These are phyloP conservation scores for Larimichthys polyactis DNA, from an alignment of 2,113 vertebrate genomes.

Conservation along the genomic window DNA sequence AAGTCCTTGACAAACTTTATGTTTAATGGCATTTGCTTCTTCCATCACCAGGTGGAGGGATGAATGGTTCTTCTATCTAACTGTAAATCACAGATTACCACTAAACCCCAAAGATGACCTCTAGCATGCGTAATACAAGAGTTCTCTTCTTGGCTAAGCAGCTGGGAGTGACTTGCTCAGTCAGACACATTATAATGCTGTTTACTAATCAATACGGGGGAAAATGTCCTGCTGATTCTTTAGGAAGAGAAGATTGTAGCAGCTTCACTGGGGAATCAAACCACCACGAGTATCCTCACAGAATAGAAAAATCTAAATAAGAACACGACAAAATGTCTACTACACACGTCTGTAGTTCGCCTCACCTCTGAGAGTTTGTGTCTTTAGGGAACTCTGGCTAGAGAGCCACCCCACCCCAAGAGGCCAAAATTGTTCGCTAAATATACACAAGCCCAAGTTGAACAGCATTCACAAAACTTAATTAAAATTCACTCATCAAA, in stretches of 20 bases:
- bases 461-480: background rate
- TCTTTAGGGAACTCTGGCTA: background rate
- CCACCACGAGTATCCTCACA: background rate
- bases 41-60: no score
- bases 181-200: no score
- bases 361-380: no score
- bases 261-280: background rate
- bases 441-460: background rate
- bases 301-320: no score
- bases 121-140: no score
- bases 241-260: background rate
- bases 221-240: background rate
- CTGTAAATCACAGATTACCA: no score
- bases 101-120: no score
- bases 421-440: background rate
- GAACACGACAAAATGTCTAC: no score
- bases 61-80: no score
- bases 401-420: background rate
- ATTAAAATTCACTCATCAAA: background rate
- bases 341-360: no score
- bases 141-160: no score
- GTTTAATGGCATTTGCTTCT: background rate
- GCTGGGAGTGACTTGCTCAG: no score
- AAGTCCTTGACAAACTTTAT: constrained; percentile 84
- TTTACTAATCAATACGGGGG: background rate